Conservation (phyloP, 2,113 vertebrate species). For the Aleadryas rufinucha region DNA sequence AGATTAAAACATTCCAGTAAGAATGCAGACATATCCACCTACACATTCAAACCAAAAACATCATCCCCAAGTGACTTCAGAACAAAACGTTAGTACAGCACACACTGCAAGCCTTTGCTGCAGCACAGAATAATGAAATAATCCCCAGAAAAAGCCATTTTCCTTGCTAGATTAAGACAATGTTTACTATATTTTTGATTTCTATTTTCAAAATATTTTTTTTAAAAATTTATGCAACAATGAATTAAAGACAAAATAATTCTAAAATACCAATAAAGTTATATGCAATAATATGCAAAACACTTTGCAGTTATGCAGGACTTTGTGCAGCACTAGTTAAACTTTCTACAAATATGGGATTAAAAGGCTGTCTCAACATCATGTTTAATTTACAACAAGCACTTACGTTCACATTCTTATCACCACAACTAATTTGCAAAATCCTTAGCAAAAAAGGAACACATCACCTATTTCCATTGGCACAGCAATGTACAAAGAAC, state of each 20-base stretch:
- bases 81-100: not conserved
- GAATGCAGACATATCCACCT: not conserved
- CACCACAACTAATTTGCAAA: not conserved
- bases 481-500: rapidly evolving
- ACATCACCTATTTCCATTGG: not conserved
- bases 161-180: not conserved
- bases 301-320: not conserved
- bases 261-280: not conserved
- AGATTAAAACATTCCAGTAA: not conserved
- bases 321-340: not conserved
- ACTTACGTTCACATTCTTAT: not conserved
- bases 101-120: not conserved
- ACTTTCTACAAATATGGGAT: not conserved
- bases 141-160: not conserved
- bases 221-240: not conserved
- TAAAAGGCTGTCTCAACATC: not conserved
- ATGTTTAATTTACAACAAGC: not conserved
- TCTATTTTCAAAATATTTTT: not conserved
- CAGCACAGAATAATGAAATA: not conserved
- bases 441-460: not conserved
- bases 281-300: not conserved
- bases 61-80: not conserved
- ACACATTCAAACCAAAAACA: not conserved
- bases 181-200: not conserved
- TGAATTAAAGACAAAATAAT: not conserved